Base-by-base conservation (phyloP, 2,113 vertebrate species). In the Strix uralensis region DNA sequence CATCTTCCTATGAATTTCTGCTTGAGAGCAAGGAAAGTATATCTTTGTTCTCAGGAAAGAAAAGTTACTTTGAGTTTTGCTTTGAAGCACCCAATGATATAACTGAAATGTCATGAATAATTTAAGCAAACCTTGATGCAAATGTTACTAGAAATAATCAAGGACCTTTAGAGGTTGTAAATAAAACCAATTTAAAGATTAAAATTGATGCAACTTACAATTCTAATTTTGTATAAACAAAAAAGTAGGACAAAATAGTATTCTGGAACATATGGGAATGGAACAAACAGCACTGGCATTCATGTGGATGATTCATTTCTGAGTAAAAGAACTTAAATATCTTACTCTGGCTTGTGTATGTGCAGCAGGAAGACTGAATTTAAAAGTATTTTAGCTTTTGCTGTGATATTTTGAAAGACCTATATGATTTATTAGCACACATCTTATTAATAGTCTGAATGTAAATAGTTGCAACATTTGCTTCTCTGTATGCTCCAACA, bases 101-200 rank as follows among this genome's bases (percentile, higher is more conserved):
- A 97, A 81, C 87, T 96, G 94, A 97, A 97, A 96, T 98, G 94
- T 97, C 95, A 97, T 97, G 96, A 97, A 97, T 97, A 97, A 97
- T 97, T 96, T 96, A 97, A 90, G 81, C 18, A 55, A 87, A 95
- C 86, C 66, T 71, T 80, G 95, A 96, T 93, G 97, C 89, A 96
- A 93, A 83, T 93, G 57, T 85, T 96, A 88, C 88, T 94, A 92
- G 92, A 97, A 95, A 96, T 95, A 97, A 96, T 96, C 92, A 97
- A 90, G 79, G 83, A 97, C 97, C 91, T 92, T 95, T 92, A 94
- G 84, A 90, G 42, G 40, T 92, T 96, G 73, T 97, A 97, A 97
- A 97, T 97, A 96, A 98, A 98, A 92, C 71, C 30, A 34, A 71
- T 96, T 96, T 96, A 90, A 94, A 95, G 86, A 97, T 90, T 90